Percentiles rank a stretch among this genome's conserved stretches.
Evolutionary conservation across 2,888 invertebrate genomes (phyloP).

Genomic region (Toxonevra muliebris): DNA sequence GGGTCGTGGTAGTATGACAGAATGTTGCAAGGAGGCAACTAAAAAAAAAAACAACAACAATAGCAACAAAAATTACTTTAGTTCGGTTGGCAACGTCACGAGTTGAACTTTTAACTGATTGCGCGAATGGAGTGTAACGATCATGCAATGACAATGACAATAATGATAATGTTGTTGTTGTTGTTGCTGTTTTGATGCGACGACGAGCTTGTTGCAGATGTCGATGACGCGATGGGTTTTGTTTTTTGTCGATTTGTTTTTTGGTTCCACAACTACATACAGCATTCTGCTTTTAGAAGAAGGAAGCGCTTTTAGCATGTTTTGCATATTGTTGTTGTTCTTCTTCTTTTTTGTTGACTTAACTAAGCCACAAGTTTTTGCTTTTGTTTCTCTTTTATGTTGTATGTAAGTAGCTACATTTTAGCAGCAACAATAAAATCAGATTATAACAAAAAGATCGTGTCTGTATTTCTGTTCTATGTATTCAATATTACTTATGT

Average conservation of each 20-base stretch:
- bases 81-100: constrained; percentile 55
- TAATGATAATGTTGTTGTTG: constrained; percentile 6
- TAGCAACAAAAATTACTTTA: constrained; percentile 46
- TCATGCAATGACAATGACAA: constrained; percentile 7
- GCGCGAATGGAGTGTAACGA: constrained; percentile 14
- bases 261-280: too few relatives aligned
- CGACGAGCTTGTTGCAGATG: too few relatives aligned
- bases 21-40: constrained; percentile 46
- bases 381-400: background rate
- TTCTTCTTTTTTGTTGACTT: too few relatives aligned
- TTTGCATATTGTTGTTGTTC: too few relatives aligned
- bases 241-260: too few relatives aligned
- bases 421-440: constrained; percentile 1
- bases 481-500: too few relatives aligned
- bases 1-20: constrained; percentile 53
- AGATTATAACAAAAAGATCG: background rate
- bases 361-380: too few relatives aligned
- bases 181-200: constrained; percentile 6
- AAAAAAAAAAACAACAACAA: background rate
- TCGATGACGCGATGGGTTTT: too few relatives aligned
- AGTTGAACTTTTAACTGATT: constrained; percentile 58
- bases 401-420: background rate
- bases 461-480: background rate
- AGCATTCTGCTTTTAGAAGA: too few relatives aligned
- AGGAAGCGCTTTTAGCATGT: too few relatives aligned